A percentile compares a stretch with the other conserved stretches of the same genome.
phyloP scores from a whole-genome alignment of 2,113 vertebrate species.

The Orientallactaga bullata region DNA sequence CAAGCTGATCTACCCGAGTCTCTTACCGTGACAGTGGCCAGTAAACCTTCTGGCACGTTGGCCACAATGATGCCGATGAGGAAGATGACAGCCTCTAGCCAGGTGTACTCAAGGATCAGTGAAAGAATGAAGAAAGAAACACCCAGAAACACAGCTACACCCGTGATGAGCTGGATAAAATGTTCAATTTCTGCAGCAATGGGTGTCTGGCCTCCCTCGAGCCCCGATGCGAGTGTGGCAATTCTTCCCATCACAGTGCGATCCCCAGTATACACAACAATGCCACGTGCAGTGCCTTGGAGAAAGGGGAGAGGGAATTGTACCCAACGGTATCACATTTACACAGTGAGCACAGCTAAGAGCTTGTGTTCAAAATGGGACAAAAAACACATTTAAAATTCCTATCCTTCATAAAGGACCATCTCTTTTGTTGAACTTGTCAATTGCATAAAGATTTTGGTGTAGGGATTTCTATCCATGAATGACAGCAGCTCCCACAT shows the following conservation, averaged over 20 bases:
- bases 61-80: slow-evolving; percentile 92
- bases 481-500: background rate
- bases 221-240: slow-evolving; percentile 89
- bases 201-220: slow-evolving; percentile 91
- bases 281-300: slow-evolving; percentile 89
- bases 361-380: background rate
- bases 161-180: slow-evolving; percentile 91
- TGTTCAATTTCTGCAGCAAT: slow-evolving; percentile 90
- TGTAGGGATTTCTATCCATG: background rate
- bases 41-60: slow-evolving; percentile 90
- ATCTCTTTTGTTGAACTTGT: background rate
- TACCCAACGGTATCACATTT: background rate
- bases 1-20: fast-evolving
- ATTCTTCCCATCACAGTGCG: slow-evolving; percentile 92
- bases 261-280: slow-evolving; percentile 90
- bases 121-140: slow-evolving; percentile 90
- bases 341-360: too few species aligned
- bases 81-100: slow-evolving; percentile 91
- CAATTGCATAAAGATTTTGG: background rate
- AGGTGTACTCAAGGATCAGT: slow-evolving; percentile 89
- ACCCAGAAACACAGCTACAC: slow-evolving; percentile 90
- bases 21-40: slow-evolving; percentile 91
- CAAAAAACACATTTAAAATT: too few species aligned
- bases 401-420: background rate
- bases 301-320: fast-evolving